phyloP scores from a whole-genome alignment of 2,888 invertebrate species.

The Drosophila ustulata region DNA sequence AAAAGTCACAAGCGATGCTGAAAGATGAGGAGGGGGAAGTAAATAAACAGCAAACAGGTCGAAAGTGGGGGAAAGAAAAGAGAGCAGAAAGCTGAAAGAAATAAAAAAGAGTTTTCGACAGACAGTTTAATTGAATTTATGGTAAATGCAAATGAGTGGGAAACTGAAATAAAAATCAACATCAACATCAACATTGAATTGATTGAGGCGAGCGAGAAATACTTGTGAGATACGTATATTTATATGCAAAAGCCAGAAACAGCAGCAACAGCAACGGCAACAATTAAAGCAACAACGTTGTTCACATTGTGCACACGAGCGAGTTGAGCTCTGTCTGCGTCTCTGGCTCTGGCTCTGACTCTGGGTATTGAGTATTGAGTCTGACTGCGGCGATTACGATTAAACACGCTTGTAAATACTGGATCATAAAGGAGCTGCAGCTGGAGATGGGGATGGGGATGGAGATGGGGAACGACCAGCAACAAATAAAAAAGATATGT shows the following conservation, averaged over 20 bases:
- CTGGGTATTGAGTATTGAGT: slow-evolving; percentile 25
- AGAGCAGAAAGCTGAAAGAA: slow-evolving; percentile 10
- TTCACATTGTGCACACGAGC: slow-evolving; percentile 54
- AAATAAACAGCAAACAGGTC: slow-evolving; percentile 19
- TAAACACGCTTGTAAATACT: slow-evolving; percentile 80
- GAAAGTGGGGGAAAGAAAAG: slow-evolving; percentile 5
- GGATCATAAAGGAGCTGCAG: slow-evolving; percentile 51
- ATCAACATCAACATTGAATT: slow-evolving; percentile 48
- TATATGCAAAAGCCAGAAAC: slow-evolving; percentile 50
- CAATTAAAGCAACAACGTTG: slow-evolving; percentile 37
- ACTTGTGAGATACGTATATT: slow-evolving; percentile 28
- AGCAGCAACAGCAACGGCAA: slow-evolving; percentile 11
- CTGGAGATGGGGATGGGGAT: not conserved
- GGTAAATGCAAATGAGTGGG: slow-evolving; percentile 76
- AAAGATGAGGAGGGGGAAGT: slow-evolving; percentile 15
- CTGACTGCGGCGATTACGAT: slow-evolving; percentile 68
- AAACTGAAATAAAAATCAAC: slow-evolving; percentile 64
- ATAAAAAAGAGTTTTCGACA: slow-evolving; percentile 17
- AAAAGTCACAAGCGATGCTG: slow-evolving; percentile 20
- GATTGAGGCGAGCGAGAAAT: slow-evolving; percentile 56
- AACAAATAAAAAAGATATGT: slow-evolving; percentile 11
- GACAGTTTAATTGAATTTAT: slow-evolving; percentile 73
- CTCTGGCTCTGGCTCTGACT: not conserved
- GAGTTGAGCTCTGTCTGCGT: slow-evolving; percentile 15
- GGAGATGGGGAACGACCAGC: slow-evolving; percentile 1